These are phyloP conservation scores for Epizoanthus illoricatus DNA, from an alignment of 92 coral and sea anemone genomes.

Conservation along the genomic window DNA sequence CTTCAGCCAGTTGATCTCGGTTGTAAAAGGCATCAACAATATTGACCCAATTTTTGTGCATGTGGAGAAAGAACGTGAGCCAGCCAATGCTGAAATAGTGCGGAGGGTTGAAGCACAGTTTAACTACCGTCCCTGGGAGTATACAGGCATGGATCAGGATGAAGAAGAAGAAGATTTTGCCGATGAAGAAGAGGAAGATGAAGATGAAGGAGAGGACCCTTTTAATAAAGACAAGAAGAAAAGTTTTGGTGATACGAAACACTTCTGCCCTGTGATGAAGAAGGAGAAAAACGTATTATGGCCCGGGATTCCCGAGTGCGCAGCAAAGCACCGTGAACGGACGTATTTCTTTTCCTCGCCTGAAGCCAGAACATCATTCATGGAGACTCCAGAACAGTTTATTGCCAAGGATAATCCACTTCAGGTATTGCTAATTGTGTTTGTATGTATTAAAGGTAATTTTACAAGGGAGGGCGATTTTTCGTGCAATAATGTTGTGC, in stretches of 20 bases:
- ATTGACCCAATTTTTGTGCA: slow-evolving; percentile 73
- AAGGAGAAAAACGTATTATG: slow-evolving; percentile 87
- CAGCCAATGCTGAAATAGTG: slow-evolving; percentile 55
- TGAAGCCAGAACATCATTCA: slow-evolving; percentile 73
- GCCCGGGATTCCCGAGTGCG: slow-evolving; percentile 91
- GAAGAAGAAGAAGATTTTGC: slow-evolving; percentile 96
- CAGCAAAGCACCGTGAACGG: slow-evolving; percentile 88
- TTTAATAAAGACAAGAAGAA: slow-evolving; percentile 82
- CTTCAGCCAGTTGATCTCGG: slow-evolving; percentile 75
- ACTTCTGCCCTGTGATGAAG: slow-evolving; percentile 91
- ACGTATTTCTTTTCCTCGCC: slow-evolving; percentile 84
- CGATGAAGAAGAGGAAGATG: slow-evolving; percentile 94
- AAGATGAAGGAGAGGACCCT: slow-evolving; percentile 80
- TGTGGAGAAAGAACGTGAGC: slow-evolving; percentile 69
- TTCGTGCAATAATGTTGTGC: too few species aligned
- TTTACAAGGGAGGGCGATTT: too few species aligned
- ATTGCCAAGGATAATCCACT: slow-evolving; percentile 74
- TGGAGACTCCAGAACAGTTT: slow-evolving; percentile 74
- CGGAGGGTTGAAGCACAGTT: slow-evolving; percentile 85
- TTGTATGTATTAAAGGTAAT: too few species aligned
- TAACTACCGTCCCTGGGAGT: slow-evolving; percentile 94
- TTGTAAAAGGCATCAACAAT: slow-evolving; percentile 81
- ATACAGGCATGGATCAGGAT: slow-evolving; percentile 98
- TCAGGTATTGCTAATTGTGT: slow-evolving; percentile 51
- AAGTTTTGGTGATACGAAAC: slow-evolving; percentile 88